Evolutionary conservation across 2,113 vertebrate genomes (phyloP).

Genomic region (Osmerus eperlanus): DNA sequence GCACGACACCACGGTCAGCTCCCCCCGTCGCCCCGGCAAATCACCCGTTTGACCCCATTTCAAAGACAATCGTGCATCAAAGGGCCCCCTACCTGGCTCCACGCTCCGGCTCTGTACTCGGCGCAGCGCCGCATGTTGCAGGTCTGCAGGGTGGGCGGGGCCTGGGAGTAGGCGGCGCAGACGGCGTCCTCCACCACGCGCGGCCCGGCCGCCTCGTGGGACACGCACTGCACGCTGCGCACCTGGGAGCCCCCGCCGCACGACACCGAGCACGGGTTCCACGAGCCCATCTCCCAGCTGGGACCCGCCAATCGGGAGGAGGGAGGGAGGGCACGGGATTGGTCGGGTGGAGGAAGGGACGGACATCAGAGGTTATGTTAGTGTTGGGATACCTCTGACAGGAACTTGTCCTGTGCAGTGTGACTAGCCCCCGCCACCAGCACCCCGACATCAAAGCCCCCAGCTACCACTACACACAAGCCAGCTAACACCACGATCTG

Average conservation of each 20-base stretch:
- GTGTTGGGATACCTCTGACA: too few species aligned
- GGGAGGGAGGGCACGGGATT: background rate
- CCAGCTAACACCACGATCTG: background rate
- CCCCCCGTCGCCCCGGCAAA: slow-evolving; percentile 78
- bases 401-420: background rate
- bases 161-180: slow-evolving; percentile 75
- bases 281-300: slow-evolving; percentile 87
- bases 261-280: slow-evolving; percentile 82
- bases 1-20: slow-evolving; percentile 17
- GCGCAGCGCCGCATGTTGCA: slow-evolving; percentile 83
- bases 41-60: background rate
- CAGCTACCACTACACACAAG: background rate
- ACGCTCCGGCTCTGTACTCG: slow-evolving; percentile 69
- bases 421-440: background rate
- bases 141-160: slow-evolving; percentile 77
- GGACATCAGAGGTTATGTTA: background rate
- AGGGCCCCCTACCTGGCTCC: slow-evolving; percentile 78
- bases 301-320: background rate
- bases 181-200: slow-evolving; percentile 71
- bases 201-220: slow-evolving; percentile 65
- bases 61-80: background rate
- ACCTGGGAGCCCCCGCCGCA: slow-evolving; percentile 87
- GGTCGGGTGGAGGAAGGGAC: background rate
- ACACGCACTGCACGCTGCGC: slow-evolving; percentile 82
- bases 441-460: background rate